Evolutionary conservation across 2,888 invertebrate species (phyloP), one percentile per base, ranked within the genome.

Genomic region (Acleris cristana): DNA sequence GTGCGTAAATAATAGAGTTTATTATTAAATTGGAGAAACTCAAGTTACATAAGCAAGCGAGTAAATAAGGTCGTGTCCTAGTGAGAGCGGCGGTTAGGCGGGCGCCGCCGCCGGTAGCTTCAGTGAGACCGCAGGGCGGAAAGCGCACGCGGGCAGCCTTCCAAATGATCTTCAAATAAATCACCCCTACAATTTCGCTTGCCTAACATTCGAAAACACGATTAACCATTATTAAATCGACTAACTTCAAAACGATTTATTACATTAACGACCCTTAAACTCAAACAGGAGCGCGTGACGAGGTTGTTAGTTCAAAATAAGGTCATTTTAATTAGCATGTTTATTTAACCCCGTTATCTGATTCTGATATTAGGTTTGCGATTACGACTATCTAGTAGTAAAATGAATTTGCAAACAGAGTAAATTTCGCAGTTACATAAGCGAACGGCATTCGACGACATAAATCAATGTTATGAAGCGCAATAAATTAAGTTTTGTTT

Each of bases 221-320:
- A 86, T 87, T 83, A 84, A 85, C 79, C 79, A 82, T 84, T 86
- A 86, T 85, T 83, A 84, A 84, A 86, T 83, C 82, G 79, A 83
- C 80, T 82, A 77, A 83, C 77, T 82, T 81, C 72, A 69, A 74
- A 72, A 72, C 75, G 71, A 76, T 76, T 78, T 76, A 72, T 75
- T 73, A 73, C 71, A 70, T 69, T 73, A 74, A 74, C 74, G 71
- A 73, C 73, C 71, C 59, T 64, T 62, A 64, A 72, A 71, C 69
- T 70, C 65, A 70, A 71, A 68, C 61, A 64, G 44, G 53, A 62
- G 40, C 52, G 34, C 56, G 56, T 18, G 48, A 49, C 53, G 48
- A 54, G 53, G 23, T 58, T 34, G 40, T 48, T 62, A 58, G 52
- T 34, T 48, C 18, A 52, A 61, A 55, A 57, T 49, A 57, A 19